These are phyloP conservation scores for Nephotettix cincticeps DNA, from an alignment of 1,140 invertebrate species.

Conservation along the genomic window DNA sequence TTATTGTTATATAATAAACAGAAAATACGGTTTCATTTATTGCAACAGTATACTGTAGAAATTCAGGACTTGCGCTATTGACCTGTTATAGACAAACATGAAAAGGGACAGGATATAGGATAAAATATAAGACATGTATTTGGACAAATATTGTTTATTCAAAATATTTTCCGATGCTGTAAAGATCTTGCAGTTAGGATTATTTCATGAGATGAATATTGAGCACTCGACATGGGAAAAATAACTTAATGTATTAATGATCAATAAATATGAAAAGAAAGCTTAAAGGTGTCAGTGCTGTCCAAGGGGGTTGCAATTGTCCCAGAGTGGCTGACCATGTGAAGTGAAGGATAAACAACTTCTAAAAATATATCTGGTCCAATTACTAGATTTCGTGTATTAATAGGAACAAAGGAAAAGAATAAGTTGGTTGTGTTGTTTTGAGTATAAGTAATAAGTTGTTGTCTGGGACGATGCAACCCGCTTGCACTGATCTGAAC, in stretches of 20 bases:
- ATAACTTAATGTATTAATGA: slow-evolving; percentile 13
- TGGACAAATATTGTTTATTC: slow-evolving; percentile 25
- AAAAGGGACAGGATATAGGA: too few relatives aligned
- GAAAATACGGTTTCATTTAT: too few relatives aligned
- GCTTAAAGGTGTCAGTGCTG: not conserved
- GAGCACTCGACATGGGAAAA: not conserved
- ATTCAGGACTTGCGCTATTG: too few relatives aligned
- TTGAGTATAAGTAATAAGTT: not conserved
- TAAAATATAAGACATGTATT: not conserved
- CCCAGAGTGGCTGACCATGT: not conserved
- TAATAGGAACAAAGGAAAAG: not conserved
- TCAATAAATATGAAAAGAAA: slow-evolving; percentile 10
- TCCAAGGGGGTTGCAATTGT: not conserved
- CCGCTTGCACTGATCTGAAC: not conserved
- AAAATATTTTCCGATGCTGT: slow-evolving; percentile 18
- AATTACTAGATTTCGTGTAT: not conserved
- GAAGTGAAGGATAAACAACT: not conserved
- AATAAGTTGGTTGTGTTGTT: not conserved
- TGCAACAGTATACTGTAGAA: too few relatives aligned
- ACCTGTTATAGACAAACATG: too few relatives aligned
- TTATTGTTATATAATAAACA: too few relatives aligned
- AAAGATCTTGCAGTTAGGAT: not conserved
- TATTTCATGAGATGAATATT: slow-evolving; percentile 2
- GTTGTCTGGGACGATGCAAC: not conserved
- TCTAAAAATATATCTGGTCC: not conserved